Conservation (phyloP, 1,140 invertebrate species). For the Drosophila pseudoananassae region DNA sequence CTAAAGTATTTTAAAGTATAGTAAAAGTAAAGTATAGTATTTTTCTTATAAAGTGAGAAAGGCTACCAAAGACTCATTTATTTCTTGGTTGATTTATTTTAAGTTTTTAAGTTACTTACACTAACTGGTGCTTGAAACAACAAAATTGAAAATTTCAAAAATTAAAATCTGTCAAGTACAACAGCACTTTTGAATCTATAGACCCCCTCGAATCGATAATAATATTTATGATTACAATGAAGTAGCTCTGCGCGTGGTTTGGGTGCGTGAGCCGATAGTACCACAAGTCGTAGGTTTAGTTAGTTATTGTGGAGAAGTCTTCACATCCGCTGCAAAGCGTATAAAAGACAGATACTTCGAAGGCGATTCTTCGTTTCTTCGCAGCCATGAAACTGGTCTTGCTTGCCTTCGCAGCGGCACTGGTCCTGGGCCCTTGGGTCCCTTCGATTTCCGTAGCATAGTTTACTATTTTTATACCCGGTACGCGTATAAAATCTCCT, state of each 20-base stretch:
- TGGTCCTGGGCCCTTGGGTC: background rate
- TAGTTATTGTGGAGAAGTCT: background rate
- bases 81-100: too few relatives aligned
- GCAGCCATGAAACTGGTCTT: slow-evolving; percentile 2
- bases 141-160: background rate
- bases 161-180: background rate
- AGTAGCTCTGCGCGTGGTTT: background rate
- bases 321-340: background rate
- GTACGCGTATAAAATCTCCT: too few relatives aligned
- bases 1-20: too few relatives aligned
- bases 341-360: background rate
- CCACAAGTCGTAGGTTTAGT: background rate
- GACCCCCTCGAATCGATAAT: background rate
- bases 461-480: too few relatives aligned
- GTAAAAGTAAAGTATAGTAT: too few relatives aligned
- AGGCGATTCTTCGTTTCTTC: background rate
- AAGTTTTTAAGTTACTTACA: too few relatives aligned
- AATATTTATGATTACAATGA: background rate
- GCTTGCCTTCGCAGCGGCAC: background rate
- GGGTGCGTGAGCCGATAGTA: background rate
- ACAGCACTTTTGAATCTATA: background rate
- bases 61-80: too few relatives aligned
- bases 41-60: too few relatives aligned
- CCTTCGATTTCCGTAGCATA: background rate
- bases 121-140: too few relatives aligned